Evolutionary conservation across 2,797 vertebrate genomes (phyloP).

Genomic region (Acridotheres tristis): DNA sequence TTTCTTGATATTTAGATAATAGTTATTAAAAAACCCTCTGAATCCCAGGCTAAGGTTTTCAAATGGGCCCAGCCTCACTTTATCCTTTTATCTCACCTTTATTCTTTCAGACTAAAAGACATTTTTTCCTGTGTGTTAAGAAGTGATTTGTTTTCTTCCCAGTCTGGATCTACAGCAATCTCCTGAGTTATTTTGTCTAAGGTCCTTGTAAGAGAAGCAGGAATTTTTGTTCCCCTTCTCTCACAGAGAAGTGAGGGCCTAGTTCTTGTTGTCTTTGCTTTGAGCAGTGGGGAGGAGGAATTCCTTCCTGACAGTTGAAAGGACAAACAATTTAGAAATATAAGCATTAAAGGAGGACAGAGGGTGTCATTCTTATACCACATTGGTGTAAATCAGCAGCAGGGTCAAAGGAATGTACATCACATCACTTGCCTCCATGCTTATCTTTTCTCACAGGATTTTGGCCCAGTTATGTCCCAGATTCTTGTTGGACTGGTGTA

Average conservation of each 20-base stretch:
- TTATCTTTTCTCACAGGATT: background rate
- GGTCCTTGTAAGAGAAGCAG: background rate
- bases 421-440: background rate
- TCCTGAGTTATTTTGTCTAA: background rate
- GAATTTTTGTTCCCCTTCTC: background rate
- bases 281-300: background rate
- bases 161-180: background rate
- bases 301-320: background rate
- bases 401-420: background rate
- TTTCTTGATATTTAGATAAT: background rate
- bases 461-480: background rate
- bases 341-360: background rate
- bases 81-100: background rate
- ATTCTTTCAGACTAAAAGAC: background rate
- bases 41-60: background rate
- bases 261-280: constrained; percentile 23
- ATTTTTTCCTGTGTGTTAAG: background rate
- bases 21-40: background rate
- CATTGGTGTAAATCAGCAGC: background rate
- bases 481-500: background rate
- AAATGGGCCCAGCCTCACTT: background rate
- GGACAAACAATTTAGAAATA: background rate
- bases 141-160: constrained; percentile 8
- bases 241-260: background rate
- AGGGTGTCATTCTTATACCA: background rate